These are phyloP conservation scores for Xanthostigma xanthostigma DNA, from an alignment of 2,888 invertebrate genomes.

Conservation along the genomic window DNA sequence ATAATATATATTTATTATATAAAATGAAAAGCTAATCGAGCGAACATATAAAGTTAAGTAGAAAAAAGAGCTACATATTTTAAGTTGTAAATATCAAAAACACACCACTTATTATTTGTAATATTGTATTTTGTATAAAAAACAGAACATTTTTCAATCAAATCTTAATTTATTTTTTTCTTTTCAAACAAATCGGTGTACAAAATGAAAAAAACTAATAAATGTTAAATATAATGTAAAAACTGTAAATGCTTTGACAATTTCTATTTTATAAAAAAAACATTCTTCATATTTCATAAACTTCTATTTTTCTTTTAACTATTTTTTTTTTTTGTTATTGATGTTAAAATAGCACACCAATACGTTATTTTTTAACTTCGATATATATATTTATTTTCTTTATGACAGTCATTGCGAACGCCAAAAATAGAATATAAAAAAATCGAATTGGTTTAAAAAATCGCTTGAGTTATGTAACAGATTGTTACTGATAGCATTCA, in stretches of 20 bases:
- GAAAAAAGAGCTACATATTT: too few species aligned
- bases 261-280: neutral
- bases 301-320: neutral
- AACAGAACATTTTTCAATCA: conserved; percentile 5
- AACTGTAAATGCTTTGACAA: neutral
- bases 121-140: conserved; percentile 12
- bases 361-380: neutral
- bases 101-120: conserved; percentile 8
- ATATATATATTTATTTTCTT: neutral
- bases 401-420: neutral
- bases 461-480: too few species aligned
- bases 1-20: too few species aligned
- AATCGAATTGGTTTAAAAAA: neutral
- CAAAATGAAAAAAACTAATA: conserved; percentile 7
- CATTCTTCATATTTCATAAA: neutral
- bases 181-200: conserved; percentile 13
- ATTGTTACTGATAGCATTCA: too few species aligned
- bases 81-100: too few species aligned
- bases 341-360: too few species aligned
- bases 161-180: conserved; percentile 12
- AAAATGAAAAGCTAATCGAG: too few species aligned
- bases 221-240: neutral
- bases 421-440: neutral
- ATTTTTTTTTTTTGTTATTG: neutral
- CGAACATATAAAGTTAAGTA: too few species aligned